phyloP scores from a whole-genome alignment of 2,888 invertebrate species.

The Eurois occulta region DNA sequence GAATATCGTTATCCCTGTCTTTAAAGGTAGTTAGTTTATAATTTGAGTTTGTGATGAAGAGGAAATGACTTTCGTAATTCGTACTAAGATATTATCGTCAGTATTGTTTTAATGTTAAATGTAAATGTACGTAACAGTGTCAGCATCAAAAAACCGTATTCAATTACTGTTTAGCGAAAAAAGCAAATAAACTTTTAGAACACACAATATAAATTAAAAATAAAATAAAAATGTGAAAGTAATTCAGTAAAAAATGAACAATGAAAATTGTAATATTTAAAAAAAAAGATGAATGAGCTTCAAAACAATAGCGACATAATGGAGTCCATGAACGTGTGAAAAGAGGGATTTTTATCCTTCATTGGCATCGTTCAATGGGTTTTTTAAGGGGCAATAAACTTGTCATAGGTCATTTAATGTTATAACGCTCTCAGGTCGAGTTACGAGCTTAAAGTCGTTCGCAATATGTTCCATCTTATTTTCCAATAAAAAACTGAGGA shows the following conservation, averaged over 20 bases:
- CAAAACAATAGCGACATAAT: slow-evolving; percentile 51
- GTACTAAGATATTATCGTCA: neutral
- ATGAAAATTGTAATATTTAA: slow-evolving; percentile 21
- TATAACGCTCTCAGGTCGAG: slow-evolving; percentile 61
- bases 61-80: slow-evolving; percentile 10
- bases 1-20: slow-evolving; percentile 50
- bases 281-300: slow-evolving; percentile 38
- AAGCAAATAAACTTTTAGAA: neutral
- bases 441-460: slow-evolving; percentile 51
- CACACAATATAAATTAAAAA: neutral
- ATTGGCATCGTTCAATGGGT: slow-evolving; percentile 61
- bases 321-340: slow-evolving; percentile 51
- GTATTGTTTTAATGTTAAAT: neutral
- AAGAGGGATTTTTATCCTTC: slow-evolving; percentile 60
- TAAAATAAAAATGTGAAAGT: neutral
- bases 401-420: slow-evolving; percentile 64
- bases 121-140: neutral
- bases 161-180: neutral
- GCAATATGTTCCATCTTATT: slow-evolving; percentile 53
- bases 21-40: slow-evolving; percentile 44
- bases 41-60: slow-evolving; percentile 35
- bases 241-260: slow-evolving; percentile 31
- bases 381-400: slow-evolving; percentile 67
- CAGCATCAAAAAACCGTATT: neutral
- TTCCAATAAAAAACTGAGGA: slow-evolving; percentile 44